phyloP scores from a whole-genome alignment of 2,888 invertebrate species.

The Marasmarcha lunaedactyla region DNA sequence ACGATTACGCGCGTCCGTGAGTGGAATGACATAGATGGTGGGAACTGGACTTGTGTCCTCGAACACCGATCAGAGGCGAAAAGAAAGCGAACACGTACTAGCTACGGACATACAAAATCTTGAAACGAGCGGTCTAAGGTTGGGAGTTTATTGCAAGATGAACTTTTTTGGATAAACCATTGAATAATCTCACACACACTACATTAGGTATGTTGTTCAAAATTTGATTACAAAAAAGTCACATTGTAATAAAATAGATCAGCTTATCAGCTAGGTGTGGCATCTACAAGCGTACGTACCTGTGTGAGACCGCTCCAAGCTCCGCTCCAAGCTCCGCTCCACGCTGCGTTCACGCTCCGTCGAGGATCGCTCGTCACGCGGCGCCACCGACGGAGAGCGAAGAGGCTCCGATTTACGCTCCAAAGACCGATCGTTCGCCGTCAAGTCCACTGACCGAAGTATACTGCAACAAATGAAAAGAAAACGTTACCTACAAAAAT shows the following conservation, averaged over 20 bases:
- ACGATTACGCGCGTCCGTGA: conserved; percentile 56
- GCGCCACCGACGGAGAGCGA: conserved; percentile 49
- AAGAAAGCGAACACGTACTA: conserved; percentile 55
- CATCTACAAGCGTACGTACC: conserved; percentile 50
- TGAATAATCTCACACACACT: no score
- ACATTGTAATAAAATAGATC: no score
- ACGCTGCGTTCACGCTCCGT: conserved; percentile 22
- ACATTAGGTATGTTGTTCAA: no score
- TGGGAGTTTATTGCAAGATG: no score
- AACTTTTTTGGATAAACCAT: no score
- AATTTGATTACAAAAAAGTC: no score
- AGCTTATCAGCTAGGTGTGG: conserved; percentile 50
- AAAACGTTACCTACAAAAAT: not conserved
- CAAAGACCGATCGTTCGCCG: conserved; percentile 18
- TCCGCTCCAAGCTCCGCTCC: conserved; percentile 38
- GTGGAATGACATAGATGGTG: conserved; percentile 40
- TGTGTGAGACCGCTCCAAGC: conserved; percentile 50
- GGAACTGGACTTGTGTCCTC: conserved; percentile 48
- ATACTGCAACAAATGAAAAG: conserved; percentile 67
- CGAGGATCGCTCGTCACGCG: conserved; percentile 39
- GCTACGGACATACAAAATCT: conserved; percentile 42
- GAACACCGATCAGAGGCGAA: conserved; percentile 34
- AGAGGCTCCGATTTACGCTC: conserved; percentile 63
- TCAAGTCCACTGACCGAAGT: conserved; percentile 81
- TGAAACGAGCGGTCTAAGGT: no score